Conservation (phyloP, 2,113 vertebrate genomes). For the Orcinus orca region DNA sequence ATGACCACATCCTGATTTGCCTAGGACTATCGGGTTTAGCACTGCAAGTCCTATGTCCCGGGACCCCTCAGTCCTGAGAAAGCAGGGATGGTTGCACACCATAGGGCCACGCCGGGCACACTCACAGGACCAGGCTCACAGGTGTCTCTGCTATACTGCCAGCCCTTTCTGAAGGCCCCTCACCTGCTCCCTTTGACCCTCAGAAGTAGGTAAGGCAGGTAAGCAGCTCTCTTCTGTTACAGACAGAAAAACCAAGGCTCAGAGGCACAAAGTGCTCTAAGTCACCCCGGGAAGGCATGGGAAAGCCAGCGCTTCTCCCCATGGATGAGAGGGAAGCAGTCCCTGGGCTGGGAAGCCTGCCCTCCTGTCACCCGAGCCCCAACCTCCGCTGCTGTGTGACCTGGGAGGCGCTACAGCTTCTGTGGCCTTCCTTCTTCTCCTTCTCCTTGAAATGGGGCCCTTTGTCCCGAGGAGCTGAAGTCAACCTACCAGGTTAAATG, state of each 20-base stretch:
- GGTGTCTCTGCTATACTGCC: background rate
- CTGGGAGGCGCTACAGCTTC: background rate
- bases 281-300: background rate
- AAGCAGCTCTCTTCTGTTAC: background rate
- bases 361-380: fast-evolving
- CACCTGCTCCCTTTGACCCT: background rate
- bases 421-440: background rate
- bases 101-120: background rate
- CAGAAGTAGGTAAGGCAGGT: too few relatives aligned
- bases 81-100: background rate
- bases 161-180: background rate
- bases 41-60: background rate
- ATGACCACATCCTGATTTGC: background rate
- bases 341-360: background rate
- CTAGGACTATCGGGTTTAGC: background rate
- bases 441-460: background rate
- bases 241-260: background rate
- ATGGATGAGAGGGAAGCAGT: background rate
- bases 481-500: background rate
- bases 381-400: background rate
- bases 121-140: background rate
- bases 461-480: background rate
- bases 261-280: background rate
- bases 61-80: background rate
- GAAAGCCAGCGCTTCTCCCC: background rate